phyloP scores from a whole-genome alignment of 2,797 vertebrate species.

The Pitangus sulphuratus region DNA sequence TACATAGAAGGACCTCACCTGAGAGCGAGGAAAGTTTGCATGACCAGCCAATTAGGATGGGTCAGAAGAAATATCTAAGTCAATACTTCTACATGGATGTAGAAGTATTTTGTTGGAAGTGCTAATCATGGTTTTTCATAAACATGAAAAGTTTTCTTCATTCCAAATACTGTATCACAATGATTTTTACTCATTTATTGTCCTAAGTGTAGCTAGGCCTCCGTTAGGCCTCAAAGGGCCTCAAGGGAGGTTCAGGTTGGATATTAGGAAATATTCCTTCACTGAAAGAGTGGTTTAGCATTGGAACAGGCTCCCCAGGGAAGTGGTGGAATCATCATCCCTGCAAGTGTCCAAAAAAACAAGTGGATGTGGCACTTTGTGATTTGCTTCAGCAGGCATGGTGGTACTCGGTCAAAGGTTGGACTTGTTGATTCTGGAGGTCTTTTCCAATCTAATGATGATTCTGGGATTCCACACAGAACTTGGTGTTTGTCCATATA shows the following conservation, averaged over 20 bases:
- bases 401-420: not conserved
- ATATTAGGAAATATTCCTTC: not conserved
- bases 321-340: not conserved
- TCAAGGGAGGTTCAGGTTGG: not conserved
- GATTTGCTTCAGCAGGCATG: not conserved
- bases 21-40: not conserved
- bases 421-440: not conserved
- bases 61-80: not conserved
- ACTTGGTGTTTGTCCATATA: not conserved
- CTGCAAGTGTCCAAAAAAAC: not conserved
- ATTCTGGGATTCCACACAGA: not conserved
- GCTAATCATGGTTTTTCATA: not conserved
- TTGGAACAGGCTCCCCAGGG: not conserved
- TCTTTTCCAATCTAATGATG: not conserved
- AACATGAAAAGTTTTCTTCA: not conserved
- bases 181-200: not conserved
- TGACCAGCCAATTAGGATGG: not conserved
- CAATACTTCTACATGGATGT: not conserved
- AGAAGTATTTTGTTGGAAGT: not conserved
- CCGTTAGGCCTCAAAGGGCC: not conserved
- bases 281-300: not conserved
- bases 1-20: not conserved
- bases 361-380: not conserved
- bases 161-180: not conserved
- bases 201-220: not conserved